Conservation (phyloP, 2,113 vertebrate species). For the Brachionichthys hirsutus region DNA sequence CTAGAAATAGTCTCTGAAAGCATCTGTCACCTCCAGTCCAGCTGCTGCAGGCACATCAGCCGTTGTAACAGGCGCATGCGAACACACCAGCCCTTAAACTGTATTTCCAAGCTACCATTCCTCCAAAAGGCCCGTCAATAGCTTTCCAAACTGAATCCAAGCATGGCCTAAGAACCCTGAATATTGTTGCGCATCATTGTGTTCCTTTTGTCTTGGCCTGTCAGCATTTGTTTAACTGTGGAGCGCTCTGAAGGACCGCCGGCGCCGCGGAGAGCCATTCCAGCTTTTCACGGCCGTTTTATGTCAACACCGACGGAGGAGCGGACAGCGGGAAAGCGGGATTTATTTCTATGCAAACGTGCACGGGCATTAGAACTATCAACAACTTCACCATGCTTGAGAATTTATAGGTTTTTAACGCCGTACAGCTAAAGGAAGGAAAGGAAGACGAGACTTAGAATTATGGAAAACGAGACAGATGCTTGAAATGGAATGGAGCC, state of each 20-base stretch:
- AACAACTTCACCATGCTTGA: conserved; percentile 1
- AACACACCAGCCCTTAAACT: conserved; percentile 5
- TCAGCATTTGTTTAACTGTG: conserved; percentile 41
- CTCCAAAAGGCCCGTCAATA: not conserved
- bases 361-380: conserved; percentile 14
- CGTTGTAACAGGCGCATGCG: conserved; percentile 7
- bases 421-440: too few relatives aligned
- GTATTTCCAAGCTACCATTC: too few relatives aligned
- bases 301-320: conserved; percentile 27
- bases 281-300: conserved; percentile 46
- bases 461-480: too few relatives aligned
- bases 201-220: conserved; percentile 37
- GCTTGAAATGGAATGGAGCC: too few relatives aligned
- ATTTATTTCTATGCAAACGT: conserved; percentile 10
- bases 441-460: not conserved
- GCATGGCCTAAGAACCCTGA: conserved; percentile 10
- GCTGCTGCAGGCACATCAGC: conserved; percentile 21
- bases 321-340: not conserved
- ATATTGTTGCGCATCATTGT: conserved; percentile 49
- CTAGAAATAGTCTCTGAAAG: conserved; percentile 53
- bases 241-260: conserved; percentile 37
- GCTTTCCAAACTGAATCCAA: conserved; percentile 6
- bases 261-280: conserved; percentile 37
- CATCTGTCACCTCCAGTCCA: conserved; percentile 60
- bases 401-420: conserved; percentile 9